Evolutionary conservation across 2,113 vertebrate genomes (phyloP), one percentile per base, ranked within the genome.

Genomic region (Holacanthus passer): DNA sequence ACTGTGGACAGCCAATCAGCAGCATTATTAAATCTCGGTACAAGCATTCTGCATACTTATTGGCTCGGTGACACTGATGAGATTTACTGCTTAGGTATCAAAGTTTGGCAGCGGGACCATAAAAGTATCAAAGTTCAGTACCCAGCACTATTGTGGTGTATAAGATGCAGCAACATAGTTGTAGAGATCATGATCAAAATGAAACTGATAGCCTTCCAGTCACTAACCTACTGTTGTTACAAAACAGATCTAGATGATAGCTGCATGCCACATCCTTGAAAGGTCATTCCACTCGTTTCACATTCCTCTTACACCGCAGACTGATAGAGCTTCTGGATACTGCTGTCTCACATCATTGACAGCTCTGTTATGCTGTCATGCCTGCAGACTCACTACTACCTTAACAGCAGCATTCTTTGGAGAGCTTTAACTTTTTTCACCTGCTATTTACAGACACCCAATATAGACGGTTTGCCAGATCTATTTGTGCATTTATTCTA

Each of bases 331-430:
- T 55, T 75, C 59, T 37, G 47, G 48, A 71, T 70, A 52, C 24
- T 0, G 1, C 29, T 32, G 20, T 65, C 41, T 78, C 62, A 58
- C 69, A 47, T 81, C 64, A 89, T 7, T 71, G 67, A 60, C 52
- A 32, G 58, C 73, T 41, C 48, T 50, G 47, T 35, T 39, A 9
- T 50, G 22, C 58, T 24, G 47, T 52, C 27, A 3, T 16, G 10
- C 32, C 48, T 64, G 60, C 81, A 16, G 32, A 32, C 56, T 29
- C 17, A 47, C 41, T 31, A 7, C 29, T 73, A 9, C 19, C 24
- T 69, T 1, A 77, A 35, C 69, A 22, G 22, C 29, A 52, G 66
- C 5, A 4, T 12, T 48, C 32, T 55, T 47, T 62, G 32, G 45
- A 48, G 47, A 66, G 22, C 60, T 64, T 9, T 47, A 7, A 32